A percentile compares a stretch with the other conserved stretches of the same genome.
Conservation (phyloP, 2,113 vertebrate species). For the Cinclus mexicanus region DNA sequence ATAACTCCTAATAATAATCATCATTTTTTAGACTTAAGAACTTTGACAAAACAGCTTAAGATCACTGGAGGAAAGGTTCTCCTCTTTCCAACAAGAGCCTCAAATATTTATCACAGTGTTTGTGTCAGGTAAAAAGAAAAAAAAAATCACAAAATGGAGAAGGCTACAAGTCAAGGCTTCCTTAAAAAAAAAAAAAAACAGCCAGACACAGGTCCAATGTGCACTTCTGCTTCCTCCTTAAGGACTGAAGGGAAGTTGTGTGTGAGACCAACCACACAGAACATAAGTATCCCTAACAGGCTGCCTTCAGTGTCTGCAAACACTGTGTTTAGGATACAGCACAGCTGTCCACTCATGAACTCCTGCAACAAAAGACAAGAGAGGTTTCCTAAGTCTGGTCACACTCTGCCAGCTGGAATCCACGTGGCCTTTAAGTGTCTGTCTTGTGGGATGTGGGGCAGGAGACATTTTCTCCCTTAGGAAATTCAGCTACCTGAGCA, state of each 20-base stretch:
- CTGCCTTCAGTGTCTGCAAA: neutral
- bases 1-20: neutral
- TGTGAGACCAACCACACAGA: neutral
- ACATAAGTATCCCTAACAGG: rapidly evolving
- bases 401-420: neutral
- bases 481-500: neutral
- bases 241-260: neutral
- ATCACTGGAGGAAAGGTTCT: neutral
- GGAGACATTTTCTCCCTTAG: neutral
- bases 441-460: neutral
- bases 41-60: neutral
- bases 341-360: neutral
- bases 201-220: neutral
- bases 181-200: neutral
- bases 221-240: neutral
- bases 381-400: neutral
- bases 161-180: neutral
- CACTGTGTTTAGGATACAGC: neutral
- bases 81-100: neutral
- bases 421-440: neutral
- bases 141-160: neutral
- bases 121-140: neutral
- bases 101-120: neutral
- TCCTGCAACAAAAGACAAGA: neutral
- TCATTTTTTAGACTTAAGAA: neutral